Conservation (phyloP, 1,140 invertebrate species). For the Aethina tumida region DNA sequence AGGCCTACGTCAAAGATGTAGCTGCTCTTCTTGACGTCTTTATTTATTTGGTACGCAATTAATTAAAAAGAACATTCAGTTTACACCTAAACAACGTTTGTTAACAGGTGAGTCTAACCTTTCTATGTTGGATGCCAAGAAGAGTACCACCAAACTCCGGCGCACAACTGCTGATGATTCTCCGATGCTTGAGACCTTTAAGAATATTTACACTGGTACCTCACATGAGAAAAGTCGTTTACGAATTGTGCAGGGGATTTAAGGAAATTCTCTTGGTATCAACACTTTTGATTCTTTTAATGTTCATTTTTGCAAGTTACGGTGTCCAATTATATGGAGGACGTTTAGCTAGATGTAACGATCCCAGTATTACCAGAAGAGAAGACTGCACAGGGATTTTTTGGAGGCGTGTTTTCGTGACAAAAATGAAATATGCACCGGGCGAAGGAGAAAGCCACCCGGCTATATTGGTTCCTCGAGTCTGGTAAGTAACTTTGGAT, state of each 20-base stretch:
- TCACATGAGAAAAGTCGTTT: conserved; percentile 99
- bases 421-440: conserved; percentile 90
- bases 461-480: conserved; percentile 90
- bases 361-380: conserved; percentile 73
- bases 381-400: conserved; percentile 94
- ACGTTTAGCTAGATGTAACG: conserved; percentile 91
- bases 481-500: conserved; percentile 63
- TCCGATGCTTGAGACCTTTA: conserved; percentile 90
- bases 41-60: conserved; percentile 79
- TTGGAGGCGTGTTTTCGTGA: conserved; percentile 89
- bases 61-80: background rate
- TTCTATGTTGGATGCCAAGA: conserved; percentile 92
- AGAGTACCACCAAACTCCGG: conserved; percentile 84
- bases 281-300: conserved; percentile 91
- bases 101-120: conserved; percentile 78
- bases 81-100: background rate
- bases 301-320: conserved; percentile 99
- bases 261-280: conserved; percentile 97
- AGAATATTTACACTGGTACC: conserved; percentile 97
- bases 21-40: conserved; percentile 95
- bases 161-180: conserved; percentile 91
- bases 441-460: conserved; percentile 80
- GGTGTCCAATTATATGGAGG: conserved; percentile 98
- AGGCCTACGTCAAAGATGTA: conserved; percentile 95
- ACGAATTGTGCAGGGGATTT: conserved; percentile 96